Base-by-base conservation (phyloP, 2,888 invertebrate genomes). In the Pachydiplax longipennis region DNA sequence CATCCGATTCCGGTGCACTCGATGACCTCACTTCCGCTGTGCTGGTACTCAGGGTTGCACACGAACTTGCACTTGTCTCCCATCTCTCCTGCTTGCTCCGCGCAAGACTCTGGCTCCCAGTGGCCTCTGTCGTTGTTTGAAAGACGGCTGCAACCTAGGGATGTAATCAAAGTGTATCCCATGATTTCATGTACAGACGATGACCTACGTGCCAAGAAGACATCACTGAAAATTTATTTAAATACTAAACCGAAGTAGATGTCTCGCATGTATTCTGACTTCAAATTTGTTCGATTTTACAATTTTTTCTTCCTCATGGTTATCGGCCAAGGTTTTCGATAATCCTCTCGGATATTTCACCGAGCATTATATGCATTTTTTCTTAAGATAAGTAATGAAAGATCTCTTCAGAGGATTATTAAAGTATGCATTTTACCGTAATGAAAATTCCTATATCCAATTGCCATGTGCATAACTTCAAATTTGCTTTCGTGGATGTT, bases 1-100 rank as follows among this genome's bases (percentile, higher is more conserved):
- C 91, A 91, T 13, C 91, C 91, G n/a, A 80, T 65, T n/a, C 82
- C 40, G 31, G 90, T 44, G 80, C 91, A 91, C 12, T 53, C 58
- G 25, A 90, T 81, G 40, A 65, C 81, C 15, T 87, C 81, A 40
- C 90, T 83, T 18, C 91, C 91, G 80, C 87, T 90, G 35, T 44
- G 90, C 82, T 91, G 87, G 80, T 87, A 91, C 44, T 87, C 91
- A 0, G 58, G 73, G 37, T 73, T 65, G 61, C 91, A 91, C n/a
- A 44, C 58, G 18, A 90, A 58, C 40, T 25, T 44, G 83, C 91
- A 91, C 18, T 37, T 13, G 82, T 91, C 91, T 37, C 90, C 90
- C 73, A 87, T 73, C 61, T 90, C 90, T 5, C 90, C 81, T 40
- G 44, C 82, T n/a, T 58, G 35, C 40, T 91, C 80, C 5, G 80